These are phyloP conservation scores for Magallana ariakensis DNA, from an alignment of 1,140 invertebrate species.

Conservation along the genomic window DNA sequence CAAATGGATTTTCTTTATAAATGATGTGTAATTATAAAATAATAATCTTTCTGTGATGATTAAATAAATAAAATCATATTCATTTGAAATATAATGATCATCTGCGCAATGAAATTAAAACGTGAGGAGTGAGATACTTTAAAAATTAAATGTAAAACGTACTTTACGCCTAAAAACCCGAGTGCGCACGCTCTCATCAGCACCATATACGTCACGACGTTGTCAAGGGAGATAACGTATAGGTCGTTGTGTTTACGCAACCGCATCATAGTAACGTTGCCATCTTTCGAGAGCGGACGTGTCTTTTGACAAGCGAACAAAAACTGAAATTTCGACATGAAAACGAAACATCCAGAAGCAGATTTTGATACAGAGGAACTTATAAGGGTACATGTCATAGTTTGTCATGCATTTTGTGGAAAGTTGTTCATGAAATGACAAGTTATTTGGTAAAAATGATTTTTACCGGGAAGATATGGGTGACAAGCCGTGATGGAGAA, in stretches of 20 bases:
- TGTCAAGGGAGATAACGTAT: conserved; percentile 4
- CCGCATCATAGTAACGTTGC: neutral
- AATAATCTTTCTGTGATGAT: too few species aligned
- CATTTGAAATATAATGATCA: too few species aligned
- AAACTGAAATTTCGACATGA: neutral
- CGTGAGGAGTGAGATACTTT: too few species aligned
- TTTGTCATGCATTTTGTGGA: neutral
- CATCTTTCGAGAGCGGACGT: neutral
- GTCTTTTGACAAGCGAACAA: neutral
- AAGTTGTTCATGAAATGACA: neutral
- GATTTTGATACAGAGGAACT: neutral
- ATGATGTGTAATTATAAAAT: too few species aligned
- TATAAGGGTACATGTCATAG: neutral
- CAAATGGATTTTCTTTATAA: too few species aligned
- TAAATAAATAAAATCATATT: too few species aligned
- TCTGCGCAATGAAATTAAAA: too few species aligned
- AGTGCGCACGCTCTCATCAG: neutral
- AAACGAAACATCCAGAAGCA: neutral
- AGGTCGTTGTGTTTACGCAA: neutral
- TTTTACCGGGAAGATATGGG: neutral
- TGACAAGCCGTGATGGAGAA: too few species aligned
- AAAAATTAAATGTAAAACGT: too few species aligned
- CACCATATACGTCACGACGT: neutral
- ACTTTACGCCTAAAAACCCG: too few species aligned
- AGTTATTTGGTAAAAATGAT: neutral